Base-by-base conservation (phyloP, 2,888 invertebrate genomes). In the Sphaeridia pumilis region DNA sequence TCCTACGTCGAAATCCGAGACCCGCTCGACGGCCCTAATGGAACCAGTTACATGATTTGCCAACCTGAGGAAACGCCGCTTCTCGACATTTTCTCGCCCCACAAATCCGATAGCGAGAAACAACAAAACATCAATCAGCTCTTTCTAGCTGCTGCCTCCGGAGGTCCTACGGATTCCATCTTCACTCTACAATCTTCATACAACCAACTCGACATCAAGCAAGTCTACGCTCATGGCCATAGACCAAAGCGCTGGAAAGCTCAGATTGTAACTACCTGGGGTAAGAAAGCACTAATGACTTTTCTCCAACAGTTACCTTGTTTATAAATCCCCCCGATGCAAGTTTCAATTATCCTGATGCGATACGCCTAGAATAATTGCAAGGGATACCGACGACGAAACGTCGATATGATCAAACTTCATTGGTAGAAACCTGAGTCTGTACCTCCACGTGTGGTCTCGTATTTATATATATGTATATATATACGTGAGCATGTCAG, bases 191-290 rank as follows among this genome's bases (percentile, higher is more conserved):
- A 58, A 10, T 62, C 64, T 3, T 57, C 56, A n/a, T 64, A 63
- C 57, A 64, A 64, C 55, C 58, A 62, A 46, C 48, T 64, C 27
- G 61, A 60, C 24, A 50, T 64, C 35, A 60, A 55, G 48, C 61
- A 64, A 52, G 55, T 63, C 20, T 64, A 64, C 38, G 38, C 49
- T 24, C 36, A 56, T n/a, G 58, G 57, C n/a, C 54, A 35, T 20
- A 38, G 49, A 5, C 58, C 58, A 27, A 46, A 50, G 17, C 55
- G 49, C 34, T 64, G 64, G 64, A 64, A 56, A 51, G 63, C 60
- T 14, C 57, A 60, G 42, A 49, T 63, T 22, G 22, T 54, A 22
- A 61, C 62, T 7, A 47, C 53, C 26, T 48, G 59, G 2, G 64
- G 64, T 64, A 60, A 46, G 31, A 31, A 31, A 31, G 31, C 31